Conservation (phyloP, 2,113 vertebrate species). For the Prionailurus viverrinus region DNA sequence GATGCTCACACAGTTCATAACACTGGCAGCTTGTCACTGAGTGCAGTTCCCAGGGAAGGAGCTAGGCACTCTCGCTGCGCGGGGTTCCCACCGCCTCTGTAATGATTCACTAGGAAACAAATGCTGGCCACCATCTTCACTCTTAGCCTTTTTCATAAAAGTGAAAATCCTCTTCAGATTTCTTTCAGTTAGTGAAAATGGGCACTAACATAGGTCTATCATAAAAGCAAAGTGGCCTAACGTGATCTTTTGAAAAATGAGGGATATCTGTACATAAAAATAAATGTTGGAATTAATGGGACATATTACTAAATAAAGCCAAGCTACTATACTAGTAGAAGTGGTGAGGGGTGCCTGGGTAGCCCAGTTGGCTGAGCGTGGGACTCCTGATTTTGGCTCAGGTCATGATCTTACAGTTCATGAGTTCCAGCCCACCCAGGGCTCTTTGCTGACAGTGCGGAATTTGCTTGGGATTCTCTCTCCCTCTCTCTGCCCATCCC, state of each 20-base stretch:
- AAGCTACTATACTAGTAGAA: neutral
- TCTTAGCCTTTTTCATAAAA: neutral
- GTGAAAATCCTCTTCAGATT: neutral
- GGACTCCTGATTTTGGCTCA: too few relatives aligned
- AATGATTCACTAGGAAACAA: neutral
- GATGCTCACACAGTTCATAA: neutral
- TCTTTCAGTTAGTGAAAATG: neutral
- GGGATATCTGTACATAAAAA: neutral
- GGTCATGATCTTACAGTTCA: too few relatives aligned
- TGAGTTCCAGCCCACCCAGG: too few relatives aligned
- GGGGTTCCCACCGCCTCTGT: accelerated
- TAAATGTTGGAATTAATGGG: neutral
- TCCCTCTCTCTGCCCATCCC: too few relatives aligned
- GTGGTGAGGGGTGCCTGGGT: neutral
- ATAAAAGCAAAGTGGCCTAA: neutral
- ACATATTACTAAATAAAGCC: neutral
- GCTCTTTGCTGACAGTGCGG: too few relatives aligned
- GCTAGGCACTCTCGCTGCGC: accelerated
- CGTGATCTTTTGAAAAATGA: neutral
- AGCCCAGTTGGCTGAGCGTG: too few relatives aligned
- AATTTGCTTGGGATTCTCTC: too few relatives aligned
- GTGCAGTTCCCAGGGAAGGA: neutral
- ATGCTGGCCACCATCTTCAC: accelerated
- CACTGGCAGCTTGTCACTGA: neutral
- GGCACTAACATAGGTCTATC: neutral